Evolutionary conservation across 2,113 vertebrate genomes (phyloP).

Genomic region (Pimephales promelas): DNA sequence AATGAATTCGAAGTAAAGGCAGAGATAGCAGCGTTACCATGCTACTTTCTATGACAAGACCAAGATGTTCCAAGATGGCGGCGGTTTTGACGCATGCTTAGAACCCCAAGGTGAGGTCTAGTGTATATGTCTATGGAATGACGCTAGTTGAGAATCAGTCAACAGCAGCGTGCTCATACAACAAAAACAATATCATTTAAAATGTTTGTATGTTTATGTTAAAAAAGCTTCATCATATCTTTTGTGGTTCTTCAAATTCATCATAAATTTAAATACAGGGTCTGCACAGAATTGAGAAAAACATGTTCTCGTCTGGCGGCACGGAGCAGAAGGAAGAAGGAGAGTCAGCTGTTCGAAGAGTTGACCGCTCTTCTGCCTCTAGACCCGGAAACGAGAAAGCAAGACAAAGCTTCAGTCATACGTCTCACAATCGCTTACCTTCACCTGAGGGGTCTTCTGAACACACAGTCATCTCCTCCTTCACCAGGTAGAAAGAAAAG

Average conservation of each 20-base stretch:
- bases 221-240: background rate
- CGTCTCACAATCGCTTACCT: constrained; percentile 61
- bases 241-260: background rate
- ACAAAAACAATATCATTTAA: background rate
- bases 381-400: constrained; percentile 15
- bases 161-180: background rate
- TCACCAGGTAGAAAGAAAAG: constrained; percentile 9
- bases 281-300: constrained; percentile 55
- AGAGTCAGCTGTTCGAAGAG: constrained; percentile 60
- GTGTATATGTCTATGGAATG: too few species aligned
- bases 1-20: too few species aligned
- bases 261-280: constrained; percentile 39
- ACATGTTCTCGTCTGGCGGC: constrained; percentile 60
- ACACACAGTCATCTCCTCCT: background rate
- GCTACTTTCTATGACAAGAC: too few species aligned
- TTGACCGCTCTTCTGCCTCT: constrained; percentile 60
- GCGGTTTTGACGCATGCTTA: too few species aligned
- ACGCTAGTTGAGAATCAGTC: background rate
- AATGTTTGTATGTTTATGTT: background rate
- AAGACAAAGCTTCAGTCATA: constrained; percentile 65
- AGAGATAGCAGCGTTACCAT: too few species aligned
- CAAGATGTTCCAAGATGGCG: too few species aligned
- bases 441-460: constrained; percentile 53
- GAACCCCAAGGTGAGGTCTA: too few species aligned
- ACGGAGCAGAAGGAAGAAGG: constrained; percentile 53